These are phyloP conservation scores for Antechinus stuartii DNA, from an alignment of 2,113 vertebrate species.

Conservation along the genomic window DNA sequence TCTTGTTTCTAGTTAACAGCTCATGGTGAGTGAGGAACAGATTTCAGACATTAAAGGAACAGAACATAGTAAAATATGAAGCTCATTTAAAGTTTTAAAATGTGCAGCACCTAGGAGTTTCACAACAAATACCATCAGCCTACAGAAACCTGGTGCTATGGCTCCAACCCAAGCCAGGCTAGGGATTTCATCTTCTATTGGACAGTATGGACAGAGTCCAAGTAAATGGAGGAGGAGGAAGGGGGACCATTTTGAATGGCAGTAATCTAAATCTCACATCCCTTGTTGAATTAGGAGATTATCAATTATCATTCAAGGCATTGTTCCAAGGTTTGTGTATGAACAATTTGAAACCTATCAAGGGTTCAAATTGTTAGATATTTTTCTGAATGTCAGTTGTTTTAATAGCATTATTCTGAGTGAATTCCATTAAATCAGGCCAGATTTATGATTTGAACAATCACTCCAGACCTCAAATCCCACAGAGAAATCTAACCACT, in stretches of 20 bases:
- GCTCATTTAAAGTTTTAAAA: not conserved
- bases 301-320: not conserved
- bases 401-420: conserved; percentile 8
- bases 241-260: not conserved
- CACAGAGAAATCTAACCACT: conserved; percentile 4
- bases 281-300: not conserved
- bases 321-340: not conserved
- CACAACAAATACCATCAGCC: not conserved
- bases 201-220: not conserved
- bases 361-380: conserved; percentile 4
- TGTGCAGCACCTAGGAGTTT: not conserved
- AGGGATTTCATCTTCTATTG: not conserved
- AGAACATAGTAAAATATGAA: not conserved
- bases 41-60: conserved; percentile 10
- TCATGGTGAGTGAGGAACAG: not conserved
- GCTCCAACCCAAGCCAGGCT: not conserved
- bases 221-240: not conserved
- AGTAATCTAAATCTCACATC: not conserved
- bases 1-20: not conserved
- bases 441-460: conserved; percentile 34
- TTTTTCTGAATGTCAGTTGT: conserved; percentile 26
- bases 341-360: conserved; percentile 22
- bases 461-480: conserved; percentile 4
- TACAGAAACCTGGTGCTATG: not conserved
- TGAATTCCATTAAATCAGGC: conserved; percentile 16